Evolutionary conservation across 2,797 vertebrate species (phyloP).

Genomic region (Falco concolor): DNA sequence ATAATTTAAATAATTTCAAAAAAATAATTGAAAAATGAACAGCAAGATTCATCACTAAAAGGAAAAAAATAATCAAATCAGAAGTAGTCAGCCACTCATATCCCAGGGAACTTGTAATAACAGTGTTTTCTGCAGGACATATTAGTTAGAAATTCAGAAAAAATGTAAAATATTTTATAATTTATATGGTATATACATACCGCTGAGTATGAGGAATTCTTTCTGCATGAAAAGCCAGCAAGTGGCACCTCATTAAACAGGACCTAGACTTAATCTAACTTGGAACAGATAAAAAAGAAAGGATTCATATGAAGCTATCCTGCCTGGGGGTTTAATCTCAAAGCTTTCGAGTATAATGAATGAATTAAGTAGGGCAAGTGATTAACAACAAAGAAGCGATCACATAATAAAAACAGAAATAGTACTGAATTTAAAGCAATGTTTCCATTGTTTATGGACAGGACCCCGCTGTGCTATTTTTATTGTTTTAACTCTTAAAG

Average conservation of each 20-base stretch:
- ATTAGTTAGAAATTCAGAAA: constrained; percentile 67
- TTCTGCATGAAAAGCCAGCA: constrained; percentile 75
- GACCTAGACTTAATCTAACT: constrained; percentile 78
- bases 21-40: constrained; percentile 24
- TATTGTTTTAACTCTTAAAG: constrained; percentile 56
- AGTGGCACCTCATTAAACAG: constrained; percentile 80
- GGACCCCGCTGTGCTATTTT: constrained; percentile 26
- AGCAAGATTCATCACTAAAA: constrained; percentile 9
- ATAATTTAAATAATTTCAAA: not conserved
- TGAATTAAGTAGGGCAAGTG: constrained; percentile 76
- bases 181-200: constrained; percentile 76
- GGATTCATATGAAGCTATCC: constrained; percentile 72
- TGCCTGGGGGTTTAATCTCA: constrained; percentile 76
- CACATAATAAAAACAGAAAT: constrained; percentile 70
- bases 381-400: constrained; percentile 77
- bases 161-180: constrained; percentile 72
- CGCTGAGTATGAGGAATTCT: constrained; percentile 72
- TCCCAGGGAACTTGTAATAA: constrained; percentile 73
- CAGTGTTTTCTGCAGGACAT: constrained; percentile 70
- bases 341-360: constrained; percentile 74
- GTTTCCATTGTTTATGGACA: constrained; percentile 68
- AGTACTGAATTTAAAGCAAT: constrained; percentile 66
- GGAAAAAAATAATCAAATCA: constrained; percentile 55
- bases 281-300: constrained; percentile 73
- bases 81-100: constrained; percentile 67